Evolutionary conservation across 2,113 vertebrate genomes (phyloP).

Genomic region (Nycticebus coucang): DNA sequence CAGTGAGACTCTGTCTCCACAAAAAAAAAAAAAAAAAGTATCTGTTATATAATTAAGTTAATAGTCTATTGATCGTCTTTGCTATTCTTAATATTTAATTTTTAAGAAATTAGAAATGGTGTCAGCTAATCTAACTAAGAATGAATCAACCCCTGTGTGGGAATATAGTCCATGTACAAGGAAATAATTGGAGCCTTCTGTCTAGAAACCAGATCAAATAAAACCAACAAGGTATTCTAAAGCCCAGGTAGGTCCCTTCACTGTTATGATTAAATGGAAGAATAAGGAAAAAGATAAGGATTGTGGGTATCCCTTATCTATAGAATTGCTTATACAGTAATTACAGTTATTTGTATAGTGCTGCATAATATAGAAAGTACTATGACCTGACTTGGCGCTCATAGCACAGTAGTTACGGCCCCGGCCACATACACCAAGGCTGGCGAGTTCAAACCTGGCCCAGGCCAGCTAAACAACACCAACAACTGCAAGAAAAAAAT

Average conservation of each 20-base stretch:
- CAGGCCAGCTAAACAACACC: no score
- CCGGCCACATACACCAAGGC: no score
- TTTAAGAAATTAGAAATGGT: constrained; percentile 23
- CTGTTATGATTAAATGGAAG: background rate
- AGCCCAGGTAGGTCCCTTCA: background rate
- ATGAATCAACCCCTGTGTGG: background rate
- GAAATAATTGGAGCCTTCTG: background rate
- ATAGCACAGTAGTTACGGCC: no score
- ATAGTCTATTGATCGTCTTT: background rate
- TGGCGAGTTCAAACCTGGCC: no score
- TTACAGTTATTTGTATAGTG: constrained; percentile 5
- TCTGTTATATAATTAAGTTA: constrained; percentile 37
- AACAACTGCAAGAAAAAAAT: no score
- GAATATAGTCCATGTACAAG: background rate
- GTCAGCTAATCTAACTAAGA: background rate
- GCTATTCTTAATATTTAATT: background rate
- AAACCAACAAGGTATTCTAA: background rate
- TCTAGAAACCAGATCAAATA: background rate
- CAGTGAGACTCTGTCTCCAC: no score
- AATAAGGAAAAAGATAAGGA: background rate
- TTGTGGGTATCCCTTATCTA: background rate
- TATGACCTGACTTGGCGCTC: no score
- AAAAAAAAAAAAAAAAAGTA: no score
- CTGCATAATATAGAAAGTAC: background rate
- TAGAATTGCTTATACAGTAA: background rate